phyloP scores from a whole-genome alignment of 2,113 vertebrate genomes.

The Nesogale talazaci region DNA sequence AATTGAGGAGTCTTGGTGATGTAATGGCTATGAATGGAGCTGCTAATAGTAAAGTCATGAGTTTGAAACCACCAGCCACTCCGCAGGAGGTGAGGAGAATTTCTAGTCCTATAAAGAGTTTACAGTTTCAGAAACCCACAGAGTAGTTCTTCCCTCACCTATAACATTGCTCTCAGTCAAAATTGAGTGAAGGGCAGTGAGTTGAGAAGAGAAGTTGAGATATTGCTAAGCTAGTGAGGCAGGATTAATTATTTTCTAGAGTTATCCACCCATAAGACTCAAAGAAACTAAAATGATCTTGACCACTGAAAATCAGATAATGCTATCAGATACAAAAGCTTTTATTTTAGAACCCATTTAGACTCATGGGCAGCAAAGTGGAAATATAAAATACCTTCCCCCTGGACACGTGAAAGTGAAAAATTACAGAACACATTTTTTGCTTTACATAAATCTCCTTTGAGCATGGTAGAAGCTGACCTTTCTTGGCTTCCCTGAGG shows the following conservation, averaged over 20 bases:
- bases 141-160: too few species aligned
- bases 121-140: too few species aligned
- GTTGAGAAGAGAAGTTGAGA: background rate
- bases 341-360: constrained; percentile 32
- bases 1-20: too few species aligned
- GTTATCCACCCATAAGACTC: background rate
- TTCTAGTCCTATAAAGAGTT: too few species aligned
- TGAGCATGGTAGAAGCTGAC: background rate
- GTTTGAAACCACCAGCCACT: too few species aligned
- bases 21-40: too few species aligned
- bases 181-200: too few species aligned
- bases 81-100: too few species aligned
- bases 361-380: background rate
- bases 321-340: background rate
- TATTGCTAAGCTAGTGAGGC: rapidly evolving
- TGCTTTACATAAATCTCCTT: constrained; percentile 5
- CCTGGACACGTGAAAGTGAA: background rate
- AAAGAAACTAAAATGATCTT: background rate
- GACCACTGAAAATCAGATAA: background rate
- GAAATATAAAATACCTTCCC: constrained; percentile 22
- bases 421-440: background rate
- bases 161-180: too few species aligned
- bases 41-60: too few species aligned
- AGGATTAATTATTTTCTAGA: background rate
- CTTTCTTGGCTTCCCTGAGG: background rate